Evolutionary conservation across 2,797 vertebrate species (phyloP), one percentile per base, ranked within the genome.

Genomic region (Xiphophorus birchmanni): DNA sequence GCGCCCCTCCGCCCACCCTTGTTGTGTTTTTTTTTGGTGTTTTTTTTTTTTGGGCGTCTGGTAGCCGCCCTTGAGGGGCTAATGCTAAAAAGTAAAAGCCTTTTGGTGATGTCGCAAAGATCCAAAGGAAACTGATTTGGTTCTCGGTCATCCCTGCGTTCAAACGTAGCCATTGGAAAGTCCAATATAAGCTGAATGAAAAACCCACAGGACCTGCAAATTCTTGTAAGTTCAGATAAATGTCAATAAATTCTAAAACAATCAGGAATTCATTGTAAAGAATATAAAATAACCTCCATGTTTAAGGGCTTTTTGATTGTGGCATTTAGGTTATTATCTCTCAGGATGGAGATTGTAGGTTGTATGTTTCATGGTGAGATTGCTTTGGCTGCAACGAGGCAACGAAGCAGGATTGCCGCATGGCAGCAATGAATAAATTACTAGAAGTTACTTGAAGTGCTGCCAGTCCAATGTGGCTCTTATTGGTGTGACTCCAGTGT

Each of bases 381-480:
- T 73, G 44, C 26, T 45, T 73, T 72, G 26, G 26, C 42, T 73
- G 6, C n/a, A 32, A 29, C 1, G 26, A 72, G 69, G 50, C 18
- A 52, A 52, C 7, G 21, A 26, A 23, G 52, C 52, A 18, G 42
- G 67, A 71, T 71, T 54, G 23, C 3, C 11, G 26, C 40, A 44
- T n/a, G 40, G 12, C 40, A 45, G 7, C 69, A 17, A 45, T 47
- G 47, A 45, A 73, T 73, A n/a, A 45, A 72, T 72, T n/a, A 72
- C 42, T 7, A 73, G 69, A 73, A 32, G 17, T 73, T 29, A 45
- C 12, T 73, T 47, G 26, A 45, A 29, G n/a, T 47, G n/a, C 69
- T 47, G 69, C 69, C 69, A 47, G 69, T 29, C 26, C 69, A 73
- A n/a, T 18, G 44, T 47, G 69, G 42, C 13, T 73, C 69, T 47